These are phyloP conservation scores for Cryptocephalus moraei DNA, from an alignment of 2,888 invertebrate species.

Conservation along the genomic window DNA sequence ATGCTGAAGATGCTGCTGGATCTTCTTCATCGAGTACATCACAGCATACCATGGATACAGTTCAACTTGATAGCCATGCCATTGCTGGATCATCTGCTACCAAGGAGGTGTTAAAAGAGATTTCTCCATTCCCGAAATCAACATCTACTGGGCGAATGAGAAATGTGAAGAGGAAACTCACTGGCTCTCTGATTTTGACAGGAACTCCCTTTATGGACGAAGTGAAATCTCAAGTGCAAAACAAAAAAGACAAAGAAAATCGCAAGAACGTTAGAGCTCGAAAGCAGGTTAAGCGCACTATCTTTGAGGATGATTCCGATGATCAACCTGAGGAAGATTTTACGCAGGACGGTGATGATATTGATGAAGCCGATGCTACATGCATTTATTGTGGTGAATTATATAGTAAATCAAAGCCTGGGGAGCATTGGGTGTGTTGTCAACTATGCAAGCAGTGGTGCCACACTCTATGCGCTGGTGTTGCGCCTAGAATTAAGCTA, in stretches of 20 bases:
- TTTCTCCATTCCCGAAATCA: background rate
- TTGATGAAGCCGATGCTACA: background rate
- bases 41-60: too few species aligned
- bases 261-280: too few species aligned
- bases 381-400: background rate
- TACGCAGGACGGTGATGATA: background rate
- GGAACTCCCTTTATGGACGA: background rate
- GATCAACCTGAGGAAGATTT: background rate
- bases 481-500: too few species aligned
- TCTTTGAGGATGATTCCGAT: background rate
- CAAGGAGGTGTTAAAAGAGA: background rate
- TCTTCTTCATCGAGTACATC: too few species aligned
- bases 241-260: too few species aligned
- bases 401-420: background rate
- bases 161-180: background rate
- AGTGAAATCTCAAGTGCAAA: background rate
- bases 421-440: background rate
- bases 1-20: too few species aligned
- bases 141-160: background rate
- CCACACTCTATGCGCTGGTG: background rate
- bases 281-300: background rate
- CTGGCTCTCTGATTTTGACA: background rate
- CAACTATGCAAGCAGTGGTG: background rate
- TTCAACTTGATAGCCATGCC: too few species aligned
- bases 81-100: too few species aligned